These are phyloP conservation scores for Gastracanthus pulcherrimus DNA, from an alignment of 2,888 invertebrate genomes.

Conservation along the genomic window DNA sequence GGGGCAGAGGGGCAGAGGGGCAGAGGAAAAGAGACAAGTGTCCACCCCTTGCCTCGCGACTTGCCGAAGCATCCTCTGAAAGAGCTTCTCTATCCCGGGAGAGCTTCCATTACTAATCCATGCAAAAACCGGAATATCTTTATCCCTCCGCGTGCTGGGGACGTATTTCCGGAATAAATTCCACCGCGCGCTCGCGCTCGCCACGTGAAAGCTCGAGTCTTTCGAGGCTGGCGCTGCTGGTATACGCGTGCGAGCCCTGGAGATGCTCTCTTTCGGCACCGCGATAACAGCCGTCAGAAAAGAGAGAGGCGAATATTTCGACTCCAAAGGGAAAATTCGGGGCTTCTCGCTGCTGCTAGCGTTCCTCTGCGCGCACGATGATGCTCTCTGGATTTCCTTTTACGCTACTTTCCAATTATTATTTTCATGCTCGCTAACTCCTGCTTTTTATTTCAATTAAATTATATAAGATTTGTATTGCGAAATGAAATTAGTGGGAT, in stretches of 20 bases:
- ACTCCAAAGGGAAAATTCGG: slow-evolving; percentile 31
- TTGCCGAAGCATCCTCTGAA: slow-evolving; percentile 70
- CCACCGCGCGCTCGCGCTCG: slow-evolving; percentile 62
- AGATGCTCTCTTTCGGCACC: slow-evolving; percentile 42
- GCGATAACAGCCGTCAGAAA: slow-evolving; percentile 45
- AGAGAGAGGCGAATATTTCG: slow-evolving; percentile 33
- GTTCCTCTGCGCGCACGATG: slow-evolving; percentile 1
- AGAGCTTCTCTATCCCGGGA: slow-evolving; percentile 74
- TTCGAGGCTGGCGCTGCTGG: slow-evolving; percentile 22
- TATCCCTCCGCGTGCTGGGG: slow-evolving; percentile 69
- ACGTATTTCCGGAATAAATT: slow-evolving; percentile 77
- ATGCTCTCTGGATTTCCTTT: slow-evolving; percentile 4
- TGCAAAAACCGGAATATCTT: slow-evolving; percentile 77
- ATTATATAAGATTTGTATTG: too few species aligned
- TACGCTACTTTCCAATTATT: not conserved
- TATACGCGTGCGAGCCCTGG: not conserved
- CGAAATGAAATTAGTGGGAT: not conserved
- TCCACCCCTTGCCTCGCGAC: slow-evolving; percentile 67
- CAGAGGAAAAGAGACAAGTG: slow-evolving; percentile 59
- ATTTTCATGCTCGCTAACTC: not conserved
- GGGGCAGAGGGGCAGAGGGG: slow-evolving; percentile 2
- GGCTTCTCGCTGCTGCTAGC: slow-evolving; percentile 21
- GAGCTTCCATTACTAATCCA: slow-evolving; percentile 77
- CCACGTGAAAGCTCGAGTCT: slow-evolving; percentile 64
- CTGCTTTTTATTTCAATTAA: not conserved